Base-by-base conservation (phyloP, 1,140 invertebrate genomes). In the Caenorhabditis brenneri region DNA sequence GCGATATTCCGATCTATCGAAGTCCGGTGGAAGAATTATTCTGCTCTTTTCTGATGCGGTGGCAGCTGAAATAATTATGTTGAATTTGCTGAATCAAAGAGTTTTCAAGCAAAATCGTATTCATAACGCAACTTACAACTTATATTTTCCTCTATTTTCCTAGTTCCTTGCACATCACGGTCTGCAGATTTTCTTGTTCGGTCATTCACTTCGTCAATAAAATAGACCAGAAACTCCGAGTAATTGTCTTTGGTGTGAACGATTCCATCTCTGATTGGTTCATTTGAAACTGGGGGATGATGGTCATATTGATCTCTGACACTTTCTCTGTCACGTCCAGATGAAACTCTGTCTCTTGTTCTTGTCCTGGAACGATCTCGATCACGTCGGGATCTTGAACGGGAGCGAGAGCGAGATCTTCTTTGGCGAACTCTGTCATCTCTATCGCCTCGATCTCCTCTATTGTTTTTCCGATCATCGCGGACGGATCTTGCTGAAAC, bases 391-490 rank as follows among this genome's bases (percentile, higher is more conserved):
- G 60, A 65, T 65, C 60, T 33, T 6, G 65, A 74, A 0, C 65
- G n/a, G 5, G 65, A 74, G 0, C 65, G 36, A 24, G 65, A 74
- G n/a, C 58, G 58, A 3, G 65, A 74, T 42, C 65, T 39, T 42
- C 36, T 74, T 36, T 3, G 19, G 19, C 60, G 60, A 51, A n/a
- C n/a, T n/a, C n/a, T n/a, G n/a, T n/a, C n/a, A n/a, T n/a, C 22
- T 24, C 53, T 55, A 27, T 39, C 22, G 36, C 65, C 36, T 46
- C 53, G 6, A 9, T 74, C 36, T 24, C 22, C 22, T 46, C n/a
- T 74, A n/a, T n/a, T n/a, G n/a, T n/a, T n/a, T n/a, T n/a, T n/a
- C 7, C 65, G 33, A 42, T 74, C 65, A 24, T 74, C 65, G 24
- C 65, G 65, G n/a, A 74, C 65, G 0, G 36, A 42, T 42, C 65